Base-by-base conservation (phyloP, 2,888 invertebrate species). In the Coronaproctus castanopsis region DNA sequence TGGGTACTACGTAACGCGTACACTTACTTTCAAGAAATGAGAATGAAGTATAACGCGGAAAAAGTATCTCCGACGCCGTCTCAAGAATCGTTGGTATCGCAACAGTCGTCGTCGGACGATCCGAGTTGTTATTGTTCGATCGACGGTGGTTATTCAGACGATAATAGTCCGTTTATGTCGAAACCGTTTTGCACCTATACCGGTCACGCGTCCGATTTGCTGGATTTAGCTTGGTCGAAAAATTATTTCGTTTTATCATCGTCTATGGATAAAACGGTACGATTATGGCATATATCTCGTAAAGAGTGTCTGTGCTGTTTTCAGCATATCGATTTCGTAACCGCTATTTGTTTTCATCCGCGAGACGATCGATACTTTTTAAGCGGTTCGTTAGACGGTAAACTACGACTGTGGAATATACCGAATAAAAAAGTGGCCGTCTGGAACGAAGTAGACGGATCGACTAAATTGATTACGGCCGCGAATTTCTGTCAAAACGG, bases 161-260 rank as follows among this genome's bases (percentile, higher is more conserved):
- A 73, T 54, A 75, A 73, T 63, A 74, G 79, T 52, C 83, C 83
- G 2, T 96, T 96, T 75, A 85, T 86, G 78, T 84, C 87, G 2
- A 81, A 83, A 68, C 92, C 95, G 2, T 91, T 96, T 73, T 90
- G 89, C 74, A 84, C 85, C 1, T 96, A 95, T 72, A 78, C 84
- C 14, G 97, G 96, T 0, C 98, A 98, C 71, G 89, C 91, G 0
- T 93, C 96, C 1, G 97, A 97, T 73, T 76, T 98, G 2, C 77
- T 98, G 0, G 98, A 98, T 73, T 85, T 98, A 0, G 89, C 93
- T 3, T 98, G 97, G 98, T 97, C 96, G 0, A 98, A 96, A 76
- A 96, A 95, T 74, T 93, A 95, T 72, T 97, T 97, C 70, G 82
- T 97, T 57, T 74, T 97, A n/a, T 93, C 95, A 0, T 92, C 93